phyloP scores from a whole-genome alignment of 2,113 vertebrate genomes.

The Urocolius indicus region DNA sequence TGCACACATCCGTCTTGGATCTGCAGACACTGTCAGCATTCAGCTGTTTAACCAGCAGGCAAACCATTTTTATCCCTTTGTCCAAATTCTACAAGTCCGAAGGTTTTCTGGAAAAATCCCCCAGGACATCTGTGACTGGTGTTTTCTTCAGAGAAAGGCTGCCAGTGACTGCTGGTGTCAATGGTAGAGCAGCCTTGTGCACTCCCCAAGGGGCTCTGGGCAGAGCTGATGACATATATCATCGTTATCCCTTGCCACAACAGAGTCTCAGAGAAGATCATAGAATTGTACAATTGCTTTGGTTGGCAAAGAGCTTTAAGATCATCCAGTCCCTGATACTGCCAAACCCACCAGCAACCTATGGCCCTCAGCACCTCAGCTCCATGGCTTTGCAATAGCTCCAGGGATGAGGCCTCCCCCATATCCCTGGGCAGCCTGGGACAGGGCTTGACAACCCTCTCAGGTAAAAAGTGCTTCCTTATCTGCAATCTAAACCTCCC shows the following conservation, averaged over 20 bases:
- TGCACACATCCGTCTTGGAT: not conserved
- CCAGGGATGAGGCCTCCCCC: too few relatives aligned
- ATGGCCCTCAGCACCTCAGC: too few relatives aligned
- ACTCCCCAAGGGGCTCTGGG: not conserved
- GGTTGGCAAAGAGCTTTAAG: too few relatives aligned
- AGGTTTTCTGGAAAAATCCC: not conserved
- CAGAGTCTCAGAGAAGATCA: too few relatives aligned
- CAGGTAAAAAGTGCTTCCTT: too few relatives aligned
- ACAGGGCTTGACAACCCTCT: too few relatives aligned
- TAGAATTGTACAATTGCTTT: too few relatives aligned
- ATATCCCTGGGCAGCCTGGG: too few relatives aligned
- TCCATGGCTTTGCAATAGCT: too few relatives aligned
- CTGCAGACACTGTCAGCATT: not conserved
- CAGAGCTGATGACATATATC: not conserved
- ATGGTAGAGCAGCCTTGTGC: not conserved
- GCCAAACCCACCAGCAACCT: too few relatives aligned
- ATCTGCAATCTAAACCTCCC: too few relatives aligned
- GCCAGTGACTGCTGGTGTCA: not conserved
- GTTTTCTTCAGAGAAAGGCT: not conserved
- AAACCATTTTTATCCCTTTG: not conserved
- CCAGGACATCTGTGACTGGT: fast-evolving
- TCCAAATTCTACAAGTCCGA: not conserved
- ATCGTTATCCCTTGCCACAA: not conserved
- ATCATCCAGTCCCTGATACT: too few relatives aligned
- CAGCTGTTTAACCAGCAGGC: not conserved